Conservation (phyloP, 2,113 vertebrate genomes). For the Morone chrysops region DNA sequence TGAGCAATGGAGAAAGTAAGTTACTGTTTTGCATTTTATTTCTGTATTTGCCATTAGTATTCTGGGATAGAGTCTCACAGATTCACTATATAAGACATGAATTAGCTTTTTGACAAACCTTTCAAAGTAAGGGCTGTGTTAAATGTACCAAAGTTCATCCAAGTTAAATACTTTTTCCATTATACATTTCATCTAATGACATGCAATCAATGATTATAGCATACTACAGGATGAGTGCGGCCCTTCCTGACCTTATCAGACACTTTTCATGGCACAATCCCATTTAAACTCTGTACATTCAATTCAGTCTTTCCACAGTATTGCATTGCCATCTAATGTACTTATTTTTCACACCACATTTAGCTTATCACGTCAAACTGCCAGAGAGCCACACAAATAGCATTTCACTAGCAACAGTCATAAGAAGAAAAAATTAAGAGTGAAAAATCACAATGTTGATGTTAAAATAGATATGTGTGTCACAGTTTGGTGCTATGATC, state of each 20-base stretch:
- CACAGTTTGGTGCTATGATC: not conserved
- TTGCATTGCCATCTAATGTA: too few species aligned
- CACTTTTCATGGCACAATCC: not conserved
- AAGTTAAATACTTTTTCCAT: not conserved
- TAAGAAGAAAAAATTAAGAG: too few species aligned
- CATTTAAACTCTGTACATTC: not conserved
- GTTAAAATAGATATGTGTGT: not conserved
- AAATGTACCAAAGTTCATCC: not conserved
- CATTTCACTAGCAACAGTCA: not conserved
- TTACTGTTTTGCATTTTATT: not conserved
- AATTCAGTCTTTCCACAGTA: not conserved
- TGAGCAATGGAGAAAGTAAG: not conserved
- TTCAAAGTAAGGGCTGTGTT: not conserved
- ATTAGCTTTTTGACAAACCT: not conserved
- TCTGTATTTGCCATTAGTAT: not conserved
- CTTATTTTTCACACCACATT: not conserved
- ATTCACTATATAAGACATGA: not conserved
- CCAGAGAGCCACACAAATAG: not conserved
- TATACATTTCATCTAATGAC: slow-evolving; percentile 2
- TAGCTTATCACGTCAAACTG: not conserved
- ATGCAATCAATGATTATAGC: not conserved
- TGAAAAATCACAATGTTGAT: not conserved
- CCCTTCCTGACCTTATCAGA: not conserved
- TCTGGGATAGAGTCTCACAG: not conserved
- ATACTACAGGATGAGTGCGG: not conserved